These are phyloP conservation scores for Serinus canaria DNA, from an alignment of 2,113 vertebrate genomes.

Conservation along the genomic window DNA sequence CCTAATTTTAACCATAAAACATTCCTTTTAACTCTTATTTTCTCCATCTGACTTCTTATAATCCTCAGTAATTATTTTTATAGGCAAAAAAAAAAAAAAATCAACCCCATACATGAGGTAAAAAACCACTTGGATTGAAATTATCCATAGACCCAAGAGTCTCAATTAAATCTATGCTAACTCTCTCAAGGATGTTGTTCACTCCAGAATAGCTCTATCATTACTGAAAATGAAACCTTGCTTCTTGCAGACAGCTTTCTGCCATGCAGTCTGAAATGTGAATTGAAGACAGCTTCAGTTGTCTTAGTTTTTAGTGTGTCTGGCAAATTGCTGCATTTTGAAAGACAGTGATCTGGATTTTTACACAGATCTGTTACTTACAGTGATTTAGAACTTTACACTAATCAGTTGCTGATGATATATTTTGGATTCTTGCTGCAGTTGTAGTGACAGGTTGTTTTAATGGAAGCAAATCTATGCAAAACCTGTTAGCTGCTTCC, in stretches of 20 bases:
- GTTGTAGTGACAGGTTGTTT: background rate
- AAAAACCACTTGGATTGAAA: background rate
- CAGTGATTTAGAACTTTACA: background rate
- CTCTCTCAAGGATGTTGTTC: background rate
- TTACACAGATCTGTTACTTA: background rate
- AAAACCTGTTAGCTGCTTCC: background rate
- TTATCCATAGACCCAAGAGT: background rate
- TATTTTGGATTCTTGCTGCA: background rate
- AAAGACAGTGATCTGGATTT: background rate
- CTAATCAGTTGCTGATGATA: background rate
- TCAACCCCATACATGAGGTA: background rate
- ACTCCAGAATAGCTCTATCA: background rate
- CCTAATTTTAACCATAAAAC: background rate
- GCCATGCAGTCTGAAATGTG: background rate
- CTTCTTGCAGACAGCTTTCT: background rate
- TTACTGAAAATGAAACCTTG: background rate
- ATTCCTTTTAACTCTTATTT: background rate
- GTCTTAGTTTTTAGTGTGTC: background rate
- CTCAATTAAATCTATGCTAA: background rate
- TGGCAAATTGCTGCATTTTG: background rate
- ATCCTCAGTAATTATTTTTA: background rate
- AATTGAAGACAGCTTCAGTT: background rate
- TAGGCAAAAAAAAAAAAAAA: background rate
- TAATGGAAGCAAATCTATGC: background rate
- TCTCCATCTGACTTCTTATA: background rate